phyloP scores from a whole-genome alignment of 2,888 invertebrate genomes.

The Choristoneura rosaceana region DNA sequence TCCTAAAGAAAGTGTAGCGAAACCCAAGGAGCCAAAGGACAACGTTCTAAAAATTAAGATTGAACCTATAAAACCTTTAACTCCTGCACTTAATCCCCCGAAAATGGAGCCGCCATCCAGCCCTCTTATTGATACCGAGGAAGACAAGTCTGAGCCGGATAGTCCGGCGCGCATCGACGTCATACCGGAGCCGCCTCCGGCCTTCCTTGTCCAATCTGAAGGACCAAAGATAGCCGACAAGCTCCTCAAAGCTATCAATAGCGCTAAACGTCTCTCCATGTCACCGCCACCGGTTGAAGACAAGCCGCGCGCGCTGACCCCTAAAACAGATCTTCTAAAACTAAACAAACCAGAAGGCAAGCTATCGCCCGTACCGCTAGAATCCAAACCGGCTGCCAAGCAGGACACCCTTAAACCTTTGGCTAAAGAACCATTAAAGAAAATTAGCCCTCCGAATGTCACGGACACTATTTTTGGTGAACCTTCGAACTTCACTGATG shows the following conservation, averaged over 20 bases:
- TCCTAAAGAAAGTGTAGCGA: constrained; percentile 49
- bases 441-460: constrained; percentile 59
- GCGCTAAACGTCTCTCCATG: constrained; percentile 82
- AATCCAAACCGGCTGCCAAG: constrained; percentile 56
- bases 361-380: constrained; percentile 49
- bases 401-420: constrained; percentile 55
- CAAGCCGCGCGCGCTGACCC: constrained; percentile 58
- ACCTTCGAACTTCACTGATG: constrained; percentile 68
- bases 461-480: constrained; percentile 75
- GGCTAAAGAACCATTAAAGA: constrained; percentile 64
- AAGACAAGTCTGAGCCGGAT: constrained; percentile 81
- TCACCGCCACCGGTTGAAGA: constrained; percentile 74
- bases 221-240: constrained; percentile 87
- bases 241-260: constrained; percentile 86
- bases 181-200: constrained; percentile 80
- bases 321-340: constrained; percentile 65
- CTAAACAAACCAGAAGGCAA: constrained; percentile 49
- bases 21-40: constrained; percentile 45
- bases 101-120: constrained; percentile 72
- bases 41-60: constrained; percentile 52
- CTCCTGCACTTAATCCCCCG: constrained; percentile 57
- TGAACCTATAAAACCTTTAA: constrained; percentile 56
- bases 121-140: constrained; percentile 78
- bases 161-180: constrained; percentile 80
- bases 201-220: constrained; percentile 77